These are phyloP conservation scores for Caloenas nicobarica DNA, from an alignment of 2,113 vertebrate genomes.

Conservation along the genomic window DNA sequence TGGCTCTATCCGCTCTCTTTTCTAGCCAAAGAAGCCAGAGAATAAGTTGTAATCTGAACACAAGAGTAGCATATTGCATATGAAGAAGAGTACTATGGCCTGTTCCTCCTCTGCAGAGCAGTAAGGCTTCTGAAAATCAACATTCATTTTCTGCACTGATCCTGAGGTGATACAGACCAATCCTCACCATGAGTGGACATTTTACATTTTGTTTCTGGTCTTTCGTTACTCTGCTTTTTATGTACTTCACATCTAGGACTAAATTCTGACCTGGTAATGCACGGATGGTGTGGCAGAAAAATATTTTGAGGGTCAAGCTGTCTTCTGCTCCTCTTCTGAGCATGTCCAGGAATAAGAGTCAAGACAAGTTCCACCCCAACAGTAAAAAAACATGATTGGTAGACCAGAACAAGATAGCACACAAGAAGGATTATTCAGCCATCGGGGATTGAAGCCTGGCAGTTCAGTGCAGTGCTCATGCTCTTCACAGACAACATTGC, in stretches of 20 bases:
- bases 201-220: background rate
- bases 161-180: background rate
- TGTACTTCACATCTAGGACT: background rate
- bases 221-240: background rate
- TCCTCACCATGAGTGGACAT: background rate
- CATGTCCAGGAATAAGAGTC: background rate
- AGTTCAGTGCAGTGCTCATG: background rate
- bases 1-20: background rate
- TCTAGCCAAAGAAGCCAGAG: background rate
- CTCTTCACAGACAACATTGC: background rate
- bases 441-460: background rate
- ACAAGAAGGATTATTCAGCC: background rate
- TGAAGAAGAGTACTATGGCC: background rate
- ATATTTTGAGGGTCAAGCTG: background rate
- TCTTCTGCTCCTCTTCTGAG: background rate
- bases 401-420: accelerated
- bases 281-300: background rate
- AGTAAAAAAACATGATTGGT: background rate
- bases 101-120: background rate
- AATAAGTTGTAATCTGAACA: background rate
- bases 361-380: background rate
- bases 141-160: background rate
- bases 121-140: background rate
- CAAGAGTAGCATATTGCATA: background rate
- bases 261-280: background rate